A percentile compares a stretch with the other conserved stretches of the same genome.
Conservation (phyloP, 2,797 vertebrate species). For the Melanotaenia maccullochi region DNA sequence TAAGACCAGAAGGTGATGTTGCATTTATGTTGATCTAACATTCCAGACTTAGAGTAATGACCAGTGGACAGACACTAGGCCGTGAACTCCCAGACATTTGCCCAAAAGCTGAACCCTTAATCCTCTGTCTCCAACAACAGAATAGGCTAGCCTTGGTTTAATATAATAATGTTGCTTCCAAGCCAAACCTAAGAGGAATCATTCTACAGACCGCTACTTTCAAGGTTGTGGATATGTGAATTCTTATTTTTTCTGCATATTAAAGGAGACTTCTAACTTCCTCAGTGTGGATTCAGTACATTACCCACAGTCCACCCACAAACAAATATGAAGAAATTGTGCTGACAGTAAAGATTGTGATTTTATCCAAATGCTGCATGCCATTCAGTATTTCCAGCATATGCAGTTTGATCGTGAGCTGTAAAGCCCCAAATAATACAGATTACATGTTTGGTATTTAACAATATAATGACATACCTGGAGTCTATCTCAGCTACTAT, state of each 20-base stretch:
- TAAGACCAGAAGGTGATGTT: slow-evolving; percentile 67
- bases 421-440: no score
- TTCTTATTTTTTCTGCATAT: slow-evolving; percentile 48
- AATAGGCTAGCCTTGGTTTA: slow-evolving; percentile 56
- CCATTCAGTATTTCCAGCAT: not conserved
- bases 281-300: slow-evolving; percentile 32
- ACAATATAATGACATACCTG: no score
- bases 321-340: not conserved
- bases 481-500: not conserved
- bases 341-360: not conserved
- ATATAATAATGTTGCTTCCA: slow-evolving; percentile 57
- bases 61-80: slow-evolving; percentile 62
- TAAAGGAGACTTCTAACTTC: slow-evolving; percentile 49
- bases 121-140: slow-evolving; percentile 62
- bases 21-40: slow-evolving; percentile 55
- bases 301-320: not conserved
- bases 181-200: slow-evolving; percentile 60
- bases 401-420: no score
- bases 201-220: slow-evolving; percentile 41
- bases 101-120: slow-evolving; percentile 66
- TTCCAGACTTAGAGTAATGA: slow-evolving; percentile 64
- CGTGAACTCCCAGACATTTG: slow-evolving; percentile 39
- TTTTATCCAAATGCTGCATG: not conserved
- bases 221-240: slow-evolving; percentile 64
- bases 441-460: no score